These are phyloP conservation scores for Spodoptera littoralis DNA, from an alignment of 2,888 invertebrate genomes.

Conservation along the genomic window DNA sequence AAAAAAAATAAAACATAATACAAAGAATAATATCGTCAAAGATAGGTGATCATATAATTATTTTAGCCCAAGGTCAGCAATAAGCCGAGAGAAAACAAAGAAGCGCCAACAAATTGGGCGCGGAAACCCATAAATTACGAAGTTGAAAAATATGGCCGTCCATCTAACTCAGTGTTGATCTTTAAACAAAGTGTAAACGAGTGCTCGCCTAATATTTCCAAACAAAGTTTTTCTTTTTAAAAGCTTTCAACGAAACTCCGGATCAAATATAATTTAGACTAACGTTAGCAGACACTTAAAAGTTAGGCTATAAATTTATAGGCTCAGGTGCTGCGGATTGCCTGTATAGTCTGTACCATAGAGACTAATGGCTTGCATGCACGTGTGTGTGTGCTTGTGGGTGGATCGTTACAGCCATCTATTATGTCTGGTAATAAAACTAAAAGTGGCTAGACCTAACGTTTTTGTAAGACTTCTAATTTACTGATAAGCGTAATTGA, in stretches of 20 bases:
- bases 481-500: too few species aligned
- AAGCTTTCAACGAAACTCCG: slow-evolving; percentile 49
- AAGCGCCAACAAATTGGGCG: neutral
- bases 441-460: too few species aligned
- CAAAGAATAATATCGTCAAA: too few species aligned
- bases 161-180: slow-evolving; percentile 27
- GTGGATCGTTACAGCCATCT: too few species aligned
- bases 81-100: neutral
- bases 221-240: slow-evolving; percentile 59
- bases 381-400: too few species aligned
- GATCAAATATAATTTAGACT: slow-evolving; percentile 41
- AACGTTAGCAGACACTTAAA: slow-evolving; percentile 37
- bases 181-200: slow-evolving; percentile 47
- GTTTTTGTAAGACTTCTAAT: too few species aligned
- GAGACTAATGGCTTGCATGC: too few species aligned
- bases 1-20: too few species aligned
- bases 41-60: too few species aligned
- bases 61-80: neutral
- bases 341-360: slow-evolving; percentile 8
- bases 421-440: too few species aligned
- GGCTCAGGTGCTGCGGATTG: slow-evolving; percentile 38
- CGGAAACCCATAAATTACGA: slow-evolving; percentile 20
- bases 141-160: slow-evolving; percentile 27
- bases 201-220: slow-evolving; percentile 53
- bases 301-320: slow-evolving; percentile 50